Percentiles rank a stretch among this genome's conserved stretches.
Conservation (phyloP, 2,888 invertebrate genomes). For the Chrysotoxum bicinctum region DNA sequence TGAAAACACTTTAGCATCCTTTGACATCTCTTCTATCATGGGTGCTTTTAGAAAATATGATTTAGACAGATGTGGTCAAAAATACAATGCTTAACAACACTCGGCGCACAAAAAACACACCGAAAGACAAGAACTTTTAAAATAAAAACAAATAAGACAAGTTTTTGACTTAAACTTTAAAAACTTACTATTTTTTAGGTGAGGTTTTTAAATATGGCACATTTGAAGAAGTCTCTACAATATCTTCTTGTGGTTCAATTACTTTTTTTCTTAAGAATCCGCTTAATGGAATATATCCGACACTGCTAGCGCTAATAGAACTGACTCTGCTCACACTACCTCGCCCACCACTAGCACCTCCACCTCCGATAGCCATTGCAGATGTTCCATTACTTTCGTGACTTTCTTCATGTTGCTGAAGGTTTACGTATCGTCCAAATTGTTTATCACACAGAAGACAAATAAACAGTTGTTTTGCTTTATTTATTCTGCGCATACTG, state of each 20-base stretch:
- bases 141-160: neutral
- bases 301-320: conserved; percentile 35
- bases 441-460: conserved; percentile 65
- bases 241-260: conserved; percentile 34
- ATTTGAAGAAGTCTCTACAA: neutral
- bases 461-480: conserved; percentile 65
- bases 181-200: conserved; percentile 62
- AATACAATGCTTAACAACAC: too few species aligned
- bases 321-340: conserved; percentile 34
- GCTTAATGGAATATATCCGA: conserved; percentile 1
- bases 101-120: too few species aligned
- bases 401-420: conserved; percentile 63
- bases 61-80: too few species aligned
- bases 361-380: neutral
- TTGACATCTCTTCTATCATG: too few species aligned
- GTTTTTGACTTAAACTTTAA: neutral
- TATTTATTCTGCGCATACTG: conserved; percentile 65
- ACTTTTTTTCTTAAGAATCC: conserved; percentile 42
- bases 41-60: too few species aligned
- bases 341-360: conserved; percentile 1
- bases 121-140: neutral
- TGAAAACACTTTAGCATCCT: too few species aligned
- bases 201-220: conserved; percentile 30
- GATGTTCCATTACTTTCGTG: conserved; percentile 54
- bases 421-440: conserved; percentile 52